phyloP scores from a whole-genome alignment of 2,113 vertebrate species.

The Phaethon lepturus region DNA sequence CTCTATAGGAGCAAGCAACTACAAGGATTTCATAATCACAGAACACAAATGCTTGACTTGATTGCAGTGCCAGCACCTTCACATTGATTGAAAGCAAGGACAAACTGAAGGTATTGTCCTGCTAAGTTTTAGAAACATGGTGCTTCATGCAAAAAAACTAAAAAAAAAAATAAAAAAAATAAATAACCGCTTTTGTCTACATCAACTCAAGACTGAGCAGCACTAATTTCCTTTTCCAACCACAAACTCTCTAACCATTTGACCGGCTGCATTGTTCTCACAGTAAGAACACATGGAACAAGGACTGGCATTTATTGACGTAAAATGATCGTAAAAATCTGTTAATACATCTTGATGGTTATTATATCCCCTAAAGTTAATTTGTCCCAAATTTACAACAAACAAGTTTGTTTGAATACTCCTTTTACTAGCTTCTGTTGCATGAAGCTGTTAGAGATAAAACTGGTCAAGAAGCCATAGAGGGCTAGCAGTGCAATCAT shows the following conservation, averaged over 20 bases:
- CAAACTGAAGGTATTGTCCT: not conserved
- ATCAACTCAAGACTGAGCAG: not conserved
- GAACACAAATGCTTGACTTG: not conserved
- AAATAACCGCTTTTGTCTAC: not conserved
- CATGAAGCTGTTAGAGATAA: not conserved
- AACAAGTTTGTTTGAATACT: not conserved
- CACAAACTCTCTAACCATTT: not conserved
- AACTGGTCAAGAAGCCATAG: not conserved
- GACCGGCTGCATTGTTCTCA: not conserved
- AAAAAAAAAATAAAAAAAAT: not conserved
- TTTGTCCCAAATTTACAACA: not conserved
- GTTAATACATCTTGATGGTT: not conserved
- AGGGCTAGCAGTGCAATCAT: not conserved
- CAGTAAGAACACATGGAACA: not conserved
- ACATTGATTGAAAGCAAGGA: not conserved
- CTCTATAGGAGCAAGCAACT: not conserved
- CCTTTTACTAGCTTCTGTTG: not conserved
- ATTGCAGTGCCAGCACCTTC: not conserved
- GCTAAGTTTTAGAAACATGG: not conserved
- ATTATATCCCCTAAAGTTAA: not conserved
- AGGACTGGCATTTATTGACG: not conserved
- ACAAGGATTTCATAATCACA: not conserved
- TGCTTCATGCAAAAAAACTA: not conserved
- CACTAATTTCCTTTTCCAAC: not conserved
- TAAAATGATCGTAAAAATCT: not conserved